phyloP scores from a whole-genome alignment of 1,140 invertebrate species.

The Microplitis mediator region DNA sequence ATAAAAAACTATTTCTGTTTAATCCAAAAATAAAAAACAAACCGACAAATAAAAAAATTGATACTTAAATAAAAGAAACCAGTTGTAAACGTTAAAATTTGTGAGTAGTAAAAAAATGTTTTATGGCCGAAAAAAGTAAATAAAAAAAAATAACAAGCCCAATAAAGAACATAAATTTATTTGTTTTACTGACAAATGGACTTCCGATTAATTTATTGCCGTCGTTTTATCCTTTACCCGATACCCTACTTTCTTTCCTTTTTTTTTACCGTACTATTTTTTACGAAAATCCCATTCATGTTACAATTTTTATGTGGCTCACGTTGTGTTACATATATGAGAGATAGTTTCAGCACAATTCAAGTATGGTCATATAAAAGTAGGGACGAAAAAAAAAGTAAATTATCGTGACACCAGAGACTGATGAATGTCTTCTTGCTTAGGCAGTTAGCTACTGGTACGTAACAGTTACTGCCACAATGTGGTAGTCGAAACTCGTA shows the following conservation, averaged over 20 bases:
- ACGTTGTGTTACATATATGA: not conserved
- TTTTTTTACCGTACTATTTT: not conserved
- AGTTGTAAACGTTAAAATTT: no score
- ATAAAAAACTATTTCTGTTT: not conserved
- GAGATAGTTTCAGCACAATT: not conserved
- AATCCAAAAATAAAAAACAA: no score
- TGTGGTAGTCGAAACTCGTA: conserved; percentile 21
- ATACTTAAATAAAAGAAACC: no score
- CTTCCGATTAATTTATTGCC: no score
- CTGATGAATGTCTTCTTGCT: conserved; percentile 22
- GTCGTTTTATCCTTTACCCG: not conserved
- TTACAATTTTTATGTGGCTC: not conserved
- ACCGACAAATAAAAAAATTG: no score
- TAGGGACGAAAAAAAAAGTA: conserved; percentile 8
- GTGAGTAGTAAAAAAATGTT: no score
- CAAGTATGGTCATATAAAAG: conserved; percentile 8
- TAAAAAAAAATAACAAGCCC: no score
- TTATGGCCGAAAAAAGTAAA: no score
- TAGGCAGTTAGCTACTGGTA: no score
- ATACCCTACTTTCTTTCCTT: not conserved
- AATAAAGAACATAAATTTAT: no score
- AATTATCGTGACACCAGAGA: conserved; percentile 22
- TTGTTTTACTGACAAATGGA: no score
- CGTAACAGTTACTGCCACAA: no score
- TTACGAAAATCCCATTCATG: conserved; percentile 2